phyloP scores from a whole-genome alignment of 1,140 invertebrate genomes.

The Anthonomus grandis region DNA sequence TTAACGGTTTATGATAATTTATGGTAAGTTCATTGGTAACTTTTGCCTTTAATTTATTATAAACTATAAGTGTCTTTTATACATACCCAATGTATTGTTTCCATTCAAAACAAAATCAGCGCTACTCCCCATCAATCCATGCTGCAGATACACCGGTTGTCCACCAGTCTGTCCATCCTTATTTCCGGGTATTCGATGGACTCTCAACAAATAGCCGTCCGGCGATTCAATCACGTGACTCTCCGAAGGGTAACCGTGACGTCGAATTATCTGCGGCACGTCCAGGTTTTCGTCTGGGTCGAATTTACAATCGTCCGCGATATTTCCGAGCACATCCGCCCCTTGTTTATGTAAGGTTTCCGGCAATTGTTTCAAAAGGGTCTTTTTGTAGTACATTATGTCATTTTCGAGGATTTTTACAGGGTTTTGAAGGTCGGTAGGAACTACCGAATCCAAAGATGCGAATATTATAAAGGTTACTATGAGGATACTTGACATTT shows the following conservation, averaged over 20 bases:
- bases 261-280: slow-evolving; percentile 57
- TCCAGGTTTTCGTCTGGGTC: slow-evolving; percentile 33
- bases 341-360: not conserved
- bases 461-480: no score
- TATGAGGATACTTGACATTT: no score
- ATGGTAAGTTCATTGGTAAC: not conserved
- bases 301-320: slow-evolving; percentile 24
- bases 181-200: slow-evolving; percentile 67
- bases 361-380: no score
- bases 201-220: slow-evolving; percentile 69
- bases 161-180: slow-evolving; percentile 35
- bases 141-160: slow-evolving; percentile 55
- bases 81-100: slow-evolving; percentile 40
- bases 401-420: not conserved
- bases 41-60: not conserved
- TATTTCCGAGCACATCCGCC: not conserved
- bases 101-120: slow-evolving; percentile 71
- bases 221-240: slow-evolving; percentile 62
- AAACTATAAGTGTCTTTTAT: not conserved
- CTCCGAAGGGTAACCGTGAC: slow-evolving; percentile 66
- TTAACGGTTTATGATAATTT: no score
- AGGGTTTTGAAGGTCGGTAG: no score
- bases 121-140: slow-evolving; percentile 73
- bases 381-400: not conserved
- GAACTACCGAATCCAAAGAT: not conserved